Conservation (phyloP, 2,797 vertebrate species). For the Numenius phaeopus region DNA sequence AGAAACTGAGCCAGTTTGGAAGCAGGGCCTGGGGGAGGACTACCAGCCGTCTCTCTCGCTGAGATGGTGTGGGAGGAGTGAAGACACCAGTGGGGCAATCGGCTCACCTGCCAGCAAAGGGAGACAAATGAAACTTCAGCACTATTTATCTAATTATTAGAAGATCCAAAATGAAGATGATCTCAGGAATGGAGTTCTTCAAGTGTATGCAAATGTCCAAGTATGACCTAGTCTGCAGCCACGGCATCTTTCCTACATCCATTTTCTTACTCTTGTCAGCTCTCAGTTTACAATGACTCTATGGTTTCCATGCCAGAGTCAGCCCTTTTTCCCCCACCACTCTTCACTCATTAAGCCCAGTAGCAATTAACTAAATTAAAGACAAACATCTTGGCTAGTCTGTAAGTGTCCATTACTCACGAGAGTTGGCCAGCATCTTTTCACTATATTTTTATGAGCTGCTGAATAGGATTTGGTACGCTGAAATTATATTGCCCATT, state of each 20-base stretch:
- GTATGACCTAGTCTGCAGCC: not conserved
- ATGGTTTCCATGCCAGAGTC: not conserved
- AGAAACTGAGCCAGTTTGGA: not conserved
- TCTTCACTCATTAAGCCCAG: not conserved
- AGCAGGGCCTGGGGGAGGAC: too few relatives aligned
- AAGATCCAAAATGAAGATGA: not conserved
- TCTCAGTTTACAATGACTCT: not conserved
- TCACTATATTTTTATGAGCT: not conserved
- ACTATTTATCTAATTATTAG: not conserved
- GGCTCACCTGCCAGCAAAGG: not conserved
- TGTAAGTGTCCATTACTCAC: not conserved
- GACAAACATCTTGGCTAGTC: not conserved
- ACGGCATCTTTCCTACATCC: not conserved
- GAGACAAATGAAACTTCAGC: not conserved
- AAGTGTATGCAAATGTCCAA: not conserved
- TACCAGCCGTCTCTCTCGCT: not conserved
- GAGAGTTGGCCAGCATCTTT: conserved; percentile 30
- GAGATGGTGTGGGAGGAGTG: fast-evolving
- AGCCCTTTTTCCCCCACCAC: not conserved
- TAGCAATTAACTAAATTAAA: conserved; percentile 34
- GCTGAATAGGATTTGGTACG: not conserved
- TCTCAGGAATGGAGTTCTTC: not conserved
- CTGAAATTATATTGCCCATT: not conserved
- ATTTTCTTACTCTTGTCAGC: not conserved
- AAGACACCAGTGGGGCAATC: not conserved